Conservation (phyloP, 2,113 vertebrate genomes). For the Arizona elegans region DNA sequence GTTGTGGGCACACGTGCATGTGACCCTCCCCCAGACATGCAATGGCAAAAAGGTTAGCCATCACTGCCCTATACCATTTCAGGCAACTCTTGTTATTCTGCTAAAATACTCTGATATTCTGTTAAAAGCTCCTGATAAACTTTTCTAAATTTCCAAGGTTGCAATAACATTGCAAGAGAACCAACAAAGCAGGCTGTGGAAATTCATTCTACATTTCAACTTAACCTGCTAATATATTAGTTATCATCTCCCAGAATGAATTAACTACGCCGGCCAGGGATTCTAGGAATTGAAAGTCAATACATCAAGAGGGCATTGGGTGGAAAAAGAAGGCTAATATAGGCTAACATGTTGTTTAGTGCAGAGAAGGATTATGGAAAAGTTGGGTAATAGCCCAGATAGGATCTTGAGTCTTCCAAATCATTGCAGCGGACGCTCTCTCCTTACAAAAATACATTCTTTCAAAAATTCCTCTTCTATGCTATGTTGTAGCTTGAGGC, state of each 20-base stretch:
- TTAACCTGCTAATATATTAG: neutral
- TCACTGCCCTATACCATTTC: no score
- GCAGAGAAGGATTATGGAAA: neutral
- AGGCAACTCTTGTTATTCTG: no score
- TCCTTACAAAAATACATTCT: constrained; percentile 20
- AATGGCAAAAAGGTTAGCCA: no score
- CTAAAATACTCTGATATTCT: no score
- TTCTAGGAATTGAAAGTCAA: neutral
- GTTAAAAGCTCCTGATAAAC: neutral
- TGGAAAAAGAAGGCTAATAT: neutral
- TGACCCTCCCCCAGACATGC: no score
- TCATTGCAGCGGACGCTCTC: neutral
- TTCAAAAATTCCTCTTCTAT: neutral
- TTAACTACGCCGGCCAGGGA: neutral
- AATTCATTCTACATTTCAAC: neutral
- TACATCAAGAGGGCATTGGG: neutral
- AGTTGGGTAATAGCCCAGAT: neutral
- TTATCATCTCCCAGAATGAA: neutral
- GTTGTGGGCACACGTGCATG: no score
- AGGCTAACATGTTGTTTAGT: neutral
- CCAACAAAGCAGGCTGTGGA: no score
- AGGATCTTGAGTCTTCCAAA: neutral
- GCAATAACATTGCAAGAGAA: no score
- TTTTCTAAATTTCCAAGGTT: neutral
- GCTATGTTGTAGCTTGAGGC: constrained; percentile 10